Evolutionary conservation across 2,888 invertebrate genomes (phyloP).

Genomic region (Dyspetes luteomarginatus): DNA sequence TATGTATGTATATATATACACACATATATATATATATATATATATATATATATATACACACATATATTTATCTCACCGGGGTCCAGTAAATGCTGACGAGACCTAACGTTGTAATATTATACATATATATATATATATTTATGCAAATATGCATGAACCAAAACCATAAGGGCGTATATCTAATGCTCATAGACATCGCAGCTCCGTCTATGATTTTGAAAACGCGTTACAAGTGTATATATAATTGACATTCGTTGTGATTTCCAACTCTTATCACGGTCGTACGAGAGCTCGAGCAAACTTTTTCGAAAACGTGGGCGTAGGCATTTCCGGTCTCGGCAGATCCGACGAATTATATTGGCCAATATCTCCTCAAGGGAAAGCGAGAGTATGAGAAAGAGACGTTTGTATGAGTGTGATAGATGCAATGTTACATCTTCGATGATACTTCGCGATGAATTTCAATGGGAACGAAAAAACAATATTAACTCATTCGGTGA

Average conservation of each 20-base stretch:
- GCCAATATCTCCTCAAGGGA: slow-evolving; percentile 28
- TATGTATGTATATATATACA: not conserved
- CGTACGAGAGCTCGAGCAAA: slow-evolving; percentile 60
- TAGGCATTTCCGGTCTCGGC: slow-evolving; percentile 69
- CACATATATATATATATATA: not conserved
- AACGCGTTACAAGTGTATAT: not conserved
- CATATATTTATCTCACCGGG: not conserved
- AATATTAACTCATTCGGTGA: slow-evolving; percentile 43
- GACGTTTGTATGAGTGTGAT: not conserved
- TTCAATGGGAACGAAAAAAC: slow-evolving; percentile 18
- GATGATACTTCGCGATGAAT: slow-evolving; percentile 9
- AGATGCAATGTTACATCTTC: not conserved
- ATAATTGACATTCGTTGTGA: slow-evolving; percentile 28
- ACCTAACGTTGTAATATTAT: not conserved
- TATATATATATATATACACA: not conserved
- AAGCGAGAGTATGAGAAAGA: slow-evolving; percentile 22
- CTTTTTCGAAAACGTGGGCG: slow-evolving; percentile 67
- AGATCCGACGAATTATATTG: slow-evolving; percentile 62
- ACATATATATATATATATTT: not conserved
- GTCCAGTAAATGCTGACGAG: not conserved
- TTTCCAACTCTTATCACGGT: slow-evolving; percentile 61
- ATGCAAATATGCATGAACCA: not conserved
- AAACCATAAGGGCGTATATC: not conserved
- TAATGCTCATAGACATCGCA: not conserved
- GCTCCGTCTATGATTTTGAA: not conserved